Conservation (phyloP, 2,113 vertebrate species). For the Ptychochromis oligacanthus region DNA sequence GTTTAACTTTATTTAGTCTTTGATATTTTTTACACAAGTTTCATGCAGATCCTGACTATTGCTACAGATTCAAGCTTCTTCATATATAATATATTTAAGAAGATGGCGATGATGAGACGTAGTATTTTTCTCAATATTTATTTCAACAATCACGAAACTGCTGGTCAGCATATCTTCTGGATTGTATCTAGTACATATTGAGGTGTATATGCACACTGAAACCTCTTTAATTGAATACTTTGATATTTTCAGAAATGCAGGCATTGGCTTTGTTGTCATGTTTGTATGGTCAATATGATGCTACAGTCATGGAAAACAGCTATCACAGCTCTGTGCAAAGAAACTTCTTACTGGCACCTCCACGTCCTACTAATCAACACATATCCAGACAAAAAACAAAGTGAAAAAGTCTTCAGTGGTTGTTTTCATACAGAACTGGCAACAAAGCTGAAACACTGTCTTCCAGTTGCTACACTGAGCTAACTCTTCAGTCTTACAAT, state of each 20-base stretch:
- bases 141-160: accelerated
- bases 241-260: background rate
- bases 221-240: background rate
- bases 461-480: background rate
- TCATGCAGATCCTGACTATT: background rate
- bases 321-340: background rate
- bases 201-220: background rate
- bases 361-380: background rate
- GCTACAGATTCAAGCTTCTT: background rate
- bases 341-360: background rate
- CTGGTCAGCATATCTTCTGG: no score
- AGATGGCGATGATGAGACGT: background rate
- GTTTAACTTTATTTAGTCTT: background rate
- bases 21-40: background rate
- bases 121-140: background rate
- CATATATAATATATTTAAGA: background rate
- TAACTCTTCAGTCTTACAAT: background rate
- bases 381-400: background rate
- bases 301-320: background rate
- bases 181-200: background rate
- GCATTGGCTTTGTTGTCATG: accelerated
- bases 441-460: background rate
- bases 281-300: background rate
- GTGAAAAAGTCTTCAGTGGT: background rate
- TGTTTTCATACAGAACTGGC: background rate